These are phyloP conservation scores for Trididemnum miniatum DNA, from an alignment of 23 tunicate species.

Conservation along the genomic window DNA sequence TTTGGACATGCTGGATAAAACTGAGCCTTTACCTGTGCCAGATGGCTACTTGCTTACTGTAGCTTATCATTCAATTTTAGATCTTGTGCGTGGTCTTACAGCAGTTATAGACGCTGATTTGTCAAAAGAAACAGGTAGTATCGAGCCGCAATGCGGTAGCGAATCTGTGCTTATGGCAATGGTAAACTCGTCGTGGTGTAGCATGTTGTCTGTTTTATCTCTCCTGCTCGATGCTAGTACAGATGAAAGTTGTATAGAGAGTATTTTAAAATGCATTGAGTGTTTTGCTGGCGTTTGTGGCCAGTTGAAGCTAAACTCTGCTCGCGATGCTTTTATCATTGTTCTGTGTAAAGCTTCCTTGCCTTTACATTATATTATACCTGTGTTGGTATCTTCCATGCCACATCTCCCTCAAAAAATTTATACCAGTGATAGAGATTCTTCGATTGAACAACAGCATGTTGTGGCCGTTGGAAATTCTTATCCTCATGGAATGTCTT, in stretches of 20 bases:
- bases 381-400: slow-evolving; percentile 73
- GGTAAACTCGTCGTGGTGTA: slow-evolving; percentile 74
- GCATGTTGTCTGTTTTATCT: slow-evolving; percentile 58
- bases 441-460: slow-evolving; percentile 49
- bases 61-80: slow-evolving; percentile 79
- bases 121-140: background rate
- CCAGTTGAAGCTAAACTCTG: slow-evolving; percentile 51
- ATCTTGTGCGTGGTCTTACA: slow-evolving; percentile 65
- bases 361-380: slow-evolving; percentile 71
- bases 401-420: slow-evolving; percentile 72
- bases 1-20: slow-evolving; percentile 85
- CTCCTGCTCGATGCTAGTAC: slow-evolving; percentile 73
- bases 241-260: slow-evolving; percentile 78
- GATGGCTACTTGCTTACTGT: slow-evolving; percentile 86
- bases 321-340: slow-evolving; percentile 89
- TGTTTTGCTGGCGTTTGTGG: slow-evolving; percentile 90
- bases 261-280: slow-evolving; percentile 71
- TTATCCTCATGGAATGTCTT: slow-evolving; percentile 29
- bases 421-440: slow-evolving; percentile 38
- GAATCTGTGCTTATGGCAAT: slow-evolving; percentile 44
- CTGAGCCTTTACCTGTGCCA: slow-evolving; percentile 70
- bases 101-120: slow-evolving; percentile 66
- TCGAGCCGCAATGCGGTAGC: background rate
- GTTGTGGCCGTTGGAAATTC: slow-evolving; percentile 93
- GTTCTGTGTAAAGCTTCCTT: slow-evolving; percentile 84